Evolutionary conservation across 1,140 invertebrate species (phyloP).

Genomic region (Aphelinus atriplicis): DNA sequence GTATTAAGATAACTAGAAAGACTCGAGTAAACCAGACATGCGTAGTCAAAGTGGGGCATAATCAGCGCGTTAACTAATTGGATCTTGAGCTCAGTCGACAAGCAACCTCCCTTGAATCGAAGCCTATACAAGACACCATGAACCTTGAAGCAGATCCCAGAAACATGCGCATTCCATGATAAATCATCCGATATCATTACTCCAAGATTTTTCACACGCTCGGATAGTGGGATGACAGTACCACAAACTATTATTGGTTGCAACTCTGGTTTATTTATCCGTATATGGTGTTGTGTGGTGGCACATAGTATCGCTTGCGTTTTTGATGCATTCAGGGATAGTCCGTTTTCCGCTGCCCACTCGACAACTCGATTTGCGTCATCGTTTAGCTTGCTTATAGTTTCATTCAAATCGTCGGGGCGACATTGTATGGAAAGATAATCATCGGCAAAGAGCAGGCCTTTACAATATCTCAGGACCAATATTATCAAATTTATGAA

Average conservation of each 20-base stretch:
- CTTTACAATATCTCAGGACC: not conserved
- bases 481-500: not conserved
- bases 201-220: constrained; percentile 8
- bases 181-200: not conserved
- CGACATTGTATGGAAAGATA: not conserved
- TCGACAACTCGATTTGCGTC: not conserved
- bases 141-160: not conserved
- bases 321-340: not conserved
- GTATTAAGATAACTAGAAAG: not conserved
- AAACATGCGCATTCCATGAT: not conserved
- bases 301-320: not conserved
- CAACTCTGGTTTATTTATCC: not conserved
- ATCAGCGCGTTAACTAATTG: not conserved
- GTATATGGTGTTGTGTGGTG: not conserved
- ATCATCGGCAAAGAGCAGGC: constrained; percentile 6
- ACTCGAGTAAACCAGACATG: not conserved
- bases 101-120: too few relatives aligned
- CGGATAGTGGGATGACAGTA: not conserved
- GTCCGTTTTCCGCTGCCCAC: not conserved
- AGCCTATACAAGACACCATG: not conserved
- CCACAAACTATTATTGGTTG: not conserved
- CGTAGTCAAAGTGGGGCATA: not conserved
- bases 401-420: not conserved
- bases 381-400: not conserved
- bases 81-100: not conserved